phyloP scores from a whole-genome alignment of 2,888 invertebrate species.

The Eupithecia dodoneata region DNA sequence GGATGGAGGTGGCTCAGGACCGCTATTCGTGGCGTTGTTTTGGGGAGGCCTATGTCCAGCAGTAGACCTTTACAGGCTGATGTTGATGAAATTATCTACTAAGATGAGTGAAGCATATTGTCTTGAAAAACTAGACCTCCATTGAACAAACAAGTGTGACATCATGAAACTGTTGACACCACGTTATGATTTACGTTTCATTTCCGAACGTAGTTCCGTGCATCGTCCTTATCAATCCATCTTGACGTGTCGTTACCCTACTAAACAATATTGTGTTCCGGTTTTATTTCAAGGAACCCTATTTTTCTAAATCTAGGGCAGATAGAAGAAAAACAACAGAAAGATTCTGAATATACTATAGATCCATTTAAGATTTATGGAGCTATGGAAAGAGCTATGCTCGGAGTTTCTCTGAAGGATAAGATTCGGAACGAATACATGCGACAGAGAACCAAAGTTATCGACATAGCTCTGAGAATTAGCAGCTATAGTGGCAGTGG shows the following conservation, averaged over 20 bases:
- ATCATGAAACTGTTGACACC: constrained; percentile 19
- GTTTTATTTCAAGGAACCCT: neutral
- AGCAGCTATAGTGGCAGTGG: too few relatives aligned
- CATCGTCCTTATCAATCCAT: constrained; percentile 24
- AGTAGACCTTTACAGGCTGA: too few relatives aligned
- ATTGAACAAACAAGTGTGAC: constrained; percentile 1
- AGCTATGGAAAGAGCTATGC: too few relatives aligned
- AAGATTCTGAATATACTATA: neutral
- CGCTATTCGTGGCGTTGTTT: too few relatives aligned
- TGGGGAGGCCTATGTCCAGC: too few relatives aligned
- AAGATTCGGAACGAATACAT: too few relatives aligned
- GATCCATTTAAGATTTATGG: neutral
- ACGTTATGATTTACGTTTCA: constrained; percentile 21
- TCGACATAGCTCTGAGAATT: too few relatives aligned
- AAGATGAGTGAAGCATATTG: neutral
- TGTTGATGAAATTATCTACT: too few relatives aligned
- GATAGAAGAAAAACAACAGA: neutral
- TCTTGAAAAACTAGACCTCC: neutral
- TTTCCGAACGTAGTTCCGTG: constrained; percentile 10
- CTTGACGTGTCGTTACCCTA: constrained; percentile 37
- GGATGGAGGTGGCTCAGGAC: too few relatives aligned
- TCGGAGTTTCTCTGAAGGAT: too few relatives aligned
- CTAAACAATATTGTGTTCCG: neutral
- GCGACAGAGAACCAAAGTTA: too few relatives aligned
- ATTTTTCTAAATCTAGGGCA: neutral